Conservation (phyloP, 2,888 invertebrate species). For the Oscheius myriophilus region DNA sequence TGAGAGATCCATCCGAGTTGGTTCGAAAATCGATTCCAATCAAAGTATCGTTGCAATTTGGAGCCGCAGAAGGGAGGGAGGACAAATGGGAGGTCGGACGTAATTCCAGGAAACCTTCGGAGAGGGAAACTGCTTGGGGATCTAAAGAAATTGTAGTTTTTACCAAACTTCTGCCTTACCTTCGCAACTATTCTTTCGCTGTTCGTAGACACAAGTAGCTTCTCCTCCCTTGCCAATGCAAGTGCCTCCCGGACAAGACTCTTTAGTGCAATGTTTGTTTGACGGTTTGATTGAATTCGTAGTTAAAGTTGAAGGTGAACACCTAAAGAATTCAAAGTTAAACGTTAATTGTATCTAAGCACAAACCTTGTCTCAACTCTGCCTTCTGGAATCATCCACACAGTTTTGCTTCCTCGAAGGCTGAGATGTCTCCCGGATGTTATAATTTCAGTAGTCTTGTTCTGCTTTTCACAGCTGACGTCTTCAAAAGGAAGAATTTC, state of each 20-base stretch:
- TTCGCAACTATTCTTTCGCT: conserved; percentile 12
- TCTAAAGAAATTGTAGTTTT: conserved; percentile 8
- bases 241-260: conserved; percentile 9
- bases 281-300: not conserved
- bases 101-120: conserved; percentile 9
- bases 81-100: conserved; percentile 2
- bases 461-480: not conserved
- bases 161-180: not conserved
- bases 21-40: conserved; percentile 21
- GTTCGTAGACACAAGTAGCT: conserved; percentile 4
- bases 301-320: not conserved
- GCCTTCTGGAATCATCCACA: conserved; percentile 16
- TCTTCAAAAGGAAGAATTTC: not conserved
- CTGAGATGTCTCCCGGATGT: conserved; percentile 8
- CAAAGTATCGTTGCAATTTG: conserved; percentile 15
- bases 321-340: not conserved
- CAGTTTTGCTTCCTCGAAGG: conserved; percentile 4
- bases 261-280: not conserved
- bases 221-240: conserved; percentile 7
- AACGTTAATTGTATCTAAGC: too few species aligned
- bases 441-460: not conserved
- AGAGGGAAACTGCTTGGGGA: conserved; percentile 1
- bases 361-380: conserved; percentile 8
- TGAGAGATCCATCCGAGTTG: conserved; percentile 1
- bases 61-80: not conserved